These are phyloP conservation scores for Phania funesta DNA, from an alignment of 2,888 invertebrate genomes.

Conservation along the genomic window DNA sequence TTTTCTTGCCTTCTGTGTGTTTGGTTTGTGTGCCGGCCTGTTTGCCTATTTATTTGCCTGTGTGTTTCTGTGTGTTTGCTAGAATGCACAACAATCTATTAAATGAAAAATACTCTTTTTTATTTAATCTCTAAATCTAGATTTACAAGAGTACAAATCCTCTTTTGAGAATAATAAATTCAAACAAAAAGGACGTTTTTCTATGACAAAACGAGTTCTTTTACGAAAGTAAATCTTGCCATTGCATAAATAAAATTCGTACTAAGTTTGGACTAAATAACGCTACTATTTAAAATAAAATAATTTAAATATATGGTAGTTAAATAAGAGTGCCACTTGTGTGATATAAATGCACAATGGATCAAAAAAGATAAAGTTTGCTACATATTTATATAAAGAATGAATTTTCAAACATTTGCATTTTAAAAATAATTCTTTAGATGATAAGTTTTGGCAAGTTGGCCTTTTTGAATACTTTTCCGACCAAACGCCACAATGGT, in stretches of 20 bases:
- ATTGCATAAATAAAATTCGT: no score
- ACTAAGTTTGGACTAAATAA: not conserved
- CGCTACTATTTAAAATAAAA: not conserved
- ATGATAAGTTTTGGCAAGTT: no score
- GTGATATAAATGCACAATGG: not conserved
- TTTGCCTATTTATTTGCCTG: not conserved
- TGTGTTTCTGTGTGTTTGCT: no score
- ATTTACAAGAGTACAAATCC: slow-evolving; percentile 26
- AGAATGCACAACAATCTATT: not conserved
- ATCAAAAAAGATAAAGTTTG: not conserved
- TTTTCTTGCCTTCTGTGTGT: slow-evolving; percentile 5
- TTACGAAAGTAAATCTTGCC: no score
- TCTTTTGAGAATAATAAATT: slow-evolving; percentile 33
- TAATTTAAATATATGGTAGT: not conserved
- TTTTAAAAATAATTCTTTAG: no score
- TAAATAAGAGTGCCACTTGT: not conserved
- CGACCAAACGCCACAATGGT: no score
- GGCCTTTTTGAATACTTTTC: no score
- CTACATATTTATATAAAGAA: no score
- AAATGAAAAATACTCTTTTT: not conserved
- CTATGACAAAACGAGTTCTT: no score
- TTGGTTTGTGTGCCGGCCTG: no score
- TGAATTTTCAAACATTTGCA: no score
- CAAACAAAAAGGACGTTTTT: not conserved
- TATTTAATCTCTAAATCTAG: slow-evolving; percentile 28